These are phyloP conservation scores for Catharus minimus DNA, from an alignment of 2,113 vertebrate genomes.

Conservation along the genomic window DNA sequence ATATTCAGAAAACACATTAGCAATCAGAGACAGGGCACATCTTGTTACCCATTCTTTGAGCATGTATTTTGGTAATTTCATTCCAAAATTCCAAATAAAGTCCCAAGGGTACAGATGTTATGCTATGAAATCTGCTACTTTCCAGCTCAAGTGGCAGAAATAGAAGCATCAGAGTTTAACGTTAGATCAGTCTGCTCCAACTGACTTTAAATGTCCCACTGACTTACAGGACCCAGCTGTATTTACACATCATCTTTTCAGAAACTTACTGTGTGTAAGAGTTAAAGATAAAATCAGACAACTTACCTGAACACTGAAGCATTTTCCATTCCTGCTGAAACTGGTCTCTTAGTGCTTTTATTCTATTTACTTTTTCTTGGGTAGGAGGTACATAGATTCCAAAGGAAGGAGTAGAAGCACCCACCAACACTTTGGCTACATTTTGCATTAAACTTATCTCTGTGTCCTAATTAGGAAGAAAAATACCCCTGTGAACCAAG, in stretches of 20 bases:
- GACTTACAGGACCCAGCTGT: not conserved
- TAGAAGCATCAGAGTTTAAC: not conserved
- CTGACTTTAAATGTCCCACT: not conserved
- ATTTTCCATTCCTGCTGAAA: constrained; percentile 72
- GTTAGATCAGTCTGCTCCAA: not conserved
- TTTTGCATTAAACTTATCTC: constrained; percentile 29
- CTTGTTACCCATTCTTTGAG: not conserved
- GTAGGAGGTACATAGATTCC: constrained; percentile 56
- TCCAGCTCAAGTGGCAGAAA: not conserved
- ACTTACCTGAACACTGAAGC: constrained; percentile 69
- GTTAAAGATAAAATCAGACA: not conserved
- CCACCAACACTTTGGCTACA: constrained; percentile 37
- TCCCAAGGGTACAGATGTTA: not conserved
- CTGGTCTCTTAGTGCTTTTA: constrained; percentile 45
- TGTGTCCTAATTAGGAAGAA: constrained; percentile 57
- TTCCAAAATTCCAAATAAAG: not conserved
- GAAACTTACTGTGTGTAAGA: not conserved
- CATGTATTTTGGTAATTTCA: not conserved
- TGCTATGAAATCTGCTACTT: not conserved
- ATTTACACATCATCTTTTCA: not conserved
- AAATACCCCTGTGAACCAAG: not conserved
- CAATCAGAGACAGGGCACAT: not conserved
- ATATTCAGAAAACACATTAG: not conserved
- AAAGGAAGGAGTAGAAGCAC: constrained; percentile 29
- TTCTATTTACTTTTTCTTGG: constrained; percentile 44